Evolutionary conservation across 2,797 vertebrate species (phyloP).

Genomic region (Lacerta bilineata): DNA sequence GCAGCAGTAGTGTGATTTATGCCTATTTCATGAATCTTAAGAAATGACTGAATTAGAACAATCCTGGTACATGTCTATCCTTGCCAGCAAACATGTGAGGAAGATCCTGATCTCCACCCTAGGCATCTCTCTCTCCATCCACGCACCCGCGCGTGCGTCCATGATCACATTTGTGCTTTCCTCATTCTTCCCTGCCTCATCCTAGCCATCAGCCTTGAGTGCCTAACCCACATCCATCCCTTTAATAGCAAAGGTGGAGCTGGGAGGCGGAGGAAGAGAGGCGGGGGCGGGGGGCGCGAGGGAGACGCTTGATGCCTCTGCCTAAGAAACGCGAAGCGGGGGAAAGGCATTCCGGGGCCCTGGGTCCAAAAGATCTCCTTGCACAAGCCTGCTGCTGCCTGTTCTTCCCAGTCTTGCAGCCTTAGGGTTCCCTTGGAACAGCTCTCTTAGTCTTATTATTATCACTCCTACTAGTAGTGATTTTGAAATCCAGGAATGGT

Average conservation of each 20-base stretch:
- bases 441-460: too few relatives aligned
- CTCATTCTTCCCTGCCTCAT: background rate
- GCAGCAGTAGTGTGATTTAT: background rate
- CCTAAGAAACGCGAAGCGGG: background rate
- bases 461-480: too few relatives aligned
- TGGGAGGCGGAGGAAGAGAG: accelerated
- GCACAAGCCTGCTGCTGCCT: constrained; percentile 43
- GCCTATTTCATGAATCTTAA: background rate
- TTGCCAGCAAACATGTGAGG: background rate
- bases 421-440: constrained; percentile 74
- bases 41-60: background rate
- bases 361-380: background rate
- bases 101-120: background rate
- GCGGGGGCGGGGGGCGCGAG: accelerated
- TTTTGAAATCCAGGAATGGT: too few relatives aligned
- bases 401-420: constrained; percentile 59
- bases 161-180: background rate
- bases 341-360: background rate
- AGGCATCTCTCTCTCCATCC: too few relatives aligned
- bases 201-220: background rate
- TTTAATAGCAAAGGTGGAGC: background rate
- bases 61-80: background rate
- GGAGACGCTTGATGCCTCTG: accelerated
- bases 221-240: background rate
- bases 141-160: background rate